Base-by-base conservation (phyloP, 2,797 vertebrate genomes). In the Pygocentrus nattereri region DNA sequence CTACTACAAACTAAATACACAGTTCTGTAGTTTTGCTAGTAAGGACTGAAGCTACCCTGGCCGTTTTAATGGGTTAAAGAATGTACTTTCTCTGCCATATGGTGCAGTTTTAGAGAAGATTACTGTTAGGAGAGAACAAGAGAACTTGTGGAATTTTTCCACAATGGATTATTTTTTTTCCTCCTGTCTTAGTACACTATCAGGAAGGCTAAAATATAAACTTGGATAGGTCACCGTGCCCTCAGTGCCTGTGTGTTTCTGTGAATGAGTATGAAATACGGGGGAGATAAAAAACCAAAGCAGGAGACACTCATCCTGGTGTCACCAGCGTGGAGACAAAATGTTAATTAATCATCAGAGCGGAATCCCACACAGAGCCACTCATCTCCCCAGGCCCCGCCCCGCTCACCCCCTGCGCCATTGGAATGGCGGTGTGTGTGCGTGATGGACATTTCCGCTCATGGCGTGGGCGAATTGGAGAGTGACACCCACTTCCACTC, bases 401-500 rank as follows among this genome's bases (percentile, higher is more conserved):
- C 71, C n/a, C 54, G 59, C 68, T 62, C 73, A 79, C 76, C 59
- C 59, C 50, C 61, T 30, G 69, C 58, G 64, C 44, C 56, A 72
- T 67, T 56, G 56, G 25, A 76, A 79, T 75, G 19, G 56, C 52
- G 65, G 68, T 54, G 50, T 58, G 54, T 74, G 64, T 80, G 64
- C 80, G 84, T 88, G 86, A 92, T 88, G 87, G 92, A 94, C 88
- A 92, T 94, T 93, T 94, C 92, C 92, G 84, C 87, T 74, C 73
- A 84, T 79, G 83, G 56, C 0, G 81, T 85, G 86, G 87, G 88
- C 86, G 87, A 81, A 77, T 85, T 90, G 92, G 85, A 93, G 91
- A 94, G 92, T 91, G 91, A 91, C 90, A 88, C 93, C 91, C 88
- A 85, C 91, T 90, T 93, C 93, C 93, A 93, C 92, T 93, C 90